A percentile compares a stretch with the other conserved stretches of the same genome.
Evolutionary conservation across 2,113 vertebrate genomes (phyloP).

Genomic region (Ia io): DNA sequence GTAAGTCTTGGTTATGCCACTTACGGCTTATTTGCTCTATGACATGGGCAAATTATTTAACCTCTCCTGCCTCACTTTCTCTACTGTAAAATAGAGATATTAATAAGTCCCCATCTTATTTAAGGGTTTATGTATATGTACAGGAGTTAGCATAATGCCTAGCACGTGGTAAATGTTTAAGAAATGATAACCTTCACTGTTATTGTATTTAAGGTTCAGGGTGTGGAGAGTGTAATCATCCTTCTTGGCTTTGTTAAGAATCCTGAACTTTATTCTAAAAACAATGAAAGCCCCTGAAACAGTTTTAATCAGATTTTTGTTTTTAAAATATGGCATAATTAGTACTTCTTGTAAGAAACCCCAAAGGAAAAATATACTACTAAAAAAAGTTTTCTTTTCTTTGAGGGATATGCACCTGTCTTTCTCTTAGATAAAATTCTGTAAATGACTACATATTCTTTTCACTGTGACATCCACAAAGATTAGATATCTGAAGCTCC

Average conservation of each 20-base stretch:
- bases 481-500: neutral
- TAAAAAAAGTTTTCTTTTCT: slow-evolving; percentile 9
- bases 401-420: neutral
- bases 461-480: neutral
- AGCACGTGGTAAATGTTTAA: neutral
- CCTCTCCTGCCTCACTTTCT: neutral
- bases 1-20: neutral
- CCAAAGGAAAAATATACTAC: neutral
- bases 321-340: slow-evolving; percentile 1
- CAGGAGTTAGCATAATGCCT: neutral
- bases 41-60: neutral
- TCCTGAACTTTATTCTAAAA: neutral
- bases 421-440: slow-evolving; percentile 1
- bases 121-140: neutral
- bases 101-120: neutral
- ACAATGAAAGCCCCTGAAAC: neutral
- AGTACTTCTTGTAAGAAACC: neutral
- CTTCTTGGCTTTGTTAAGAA: neutral
- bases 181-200: neutral
- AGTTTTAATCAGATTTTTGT: neutral
- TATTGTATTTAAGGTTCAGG: neutral
- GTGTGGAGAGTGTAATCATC: neutral
- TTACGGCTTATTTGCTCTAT: neutral
- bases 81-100: neutral
- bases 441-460: neutral